Evolutionary conservation across 2,113 vertebrate species (phyloP).

Genomic region (Theristicus caerulescens): DNA sequence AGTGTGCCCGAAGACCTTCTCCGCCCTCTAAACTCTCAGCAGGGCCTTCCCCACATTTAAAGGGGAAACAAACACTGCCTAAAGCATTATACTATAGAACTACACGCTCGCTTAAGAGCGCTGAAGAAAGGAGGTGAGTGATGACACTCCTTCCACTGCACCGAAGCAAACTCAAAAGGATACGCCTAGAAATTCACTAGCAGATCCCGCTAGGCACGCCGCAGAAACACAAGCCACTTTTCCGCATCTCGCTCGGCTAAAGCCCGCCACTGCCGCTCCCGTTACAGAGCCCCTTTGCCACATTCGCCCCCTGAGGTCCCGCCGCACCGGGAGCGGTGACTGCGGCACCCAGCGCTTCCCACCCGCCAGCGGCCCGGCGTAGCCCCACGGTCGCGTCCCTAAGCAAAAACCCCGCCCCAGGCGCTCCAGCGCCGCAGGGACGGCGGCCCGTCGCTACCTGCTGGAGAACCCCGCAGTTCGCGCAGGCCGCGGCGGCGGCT

Average conservation of each 20-base stretch:
- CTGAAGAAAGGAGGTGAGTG: rapidly evolving
- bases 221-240: background rate
- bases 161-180: background rate
- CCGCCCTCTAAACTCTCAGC: background rate
- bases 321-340: background rate
- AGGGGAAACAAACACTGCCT: rapidly evolving
- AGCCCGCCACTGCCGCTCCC: background rate
- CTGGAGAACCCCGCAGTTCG: constrained; percentile 87
- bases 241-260: rapidly evolving
- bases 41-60: too few relatives aligned
- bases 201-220: background rate
- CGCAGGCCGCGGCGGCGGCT: constrained; percentile 77
- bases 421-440: background rate
- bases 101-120: rapidly evolving
- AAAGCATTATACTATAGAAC: rapidly evolving
- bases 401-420: background rate
- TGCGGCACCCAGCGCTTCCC: background rate
- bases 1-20: background rate
- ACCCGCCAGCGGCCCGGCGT: background rate
- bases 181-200: background rate
- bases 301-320: rapidly evolving
- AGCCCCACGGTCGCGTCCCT: rapidly evolving
- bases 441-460: constrained; percentile 39
- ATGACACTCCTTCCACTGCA: rapidly evolving
- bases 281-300: rapidly evolving